Conservation (phyloP, 2,113 vertebrate species). For the Zosterops japonicus region DNA sequence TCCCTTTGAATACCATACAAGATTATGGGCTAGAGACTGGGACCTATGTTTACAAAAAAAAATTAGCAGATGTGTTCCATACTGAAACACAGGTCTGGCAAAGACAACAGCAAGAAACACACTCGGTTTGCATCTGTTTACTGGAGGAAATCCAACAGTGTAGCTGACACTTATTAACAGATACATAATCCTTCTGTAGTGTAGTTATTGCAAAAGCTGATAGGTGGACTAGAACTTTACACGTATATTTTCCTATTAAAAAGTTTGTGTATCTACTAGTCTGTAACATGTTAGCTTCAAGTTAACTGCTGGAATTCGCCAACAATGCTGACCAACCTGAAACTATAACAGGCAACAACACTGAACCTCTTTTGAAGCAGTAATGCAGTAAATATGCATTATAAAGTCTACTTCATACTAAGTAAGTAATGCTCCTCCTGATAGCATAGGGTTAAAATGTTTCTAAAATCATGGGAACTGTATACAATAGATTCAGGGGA, state of each 20-base stretch:
- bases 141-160: background rate
- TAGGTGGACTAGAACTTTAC: background rate
- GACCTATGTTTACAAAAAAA: background rate
- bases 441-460: too few relatives aligned
- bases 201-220: background rate
- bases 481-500: too few relatives aligned
- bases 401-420: background rate
- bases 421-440: background rate
- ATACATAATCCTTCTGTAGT: background rate
- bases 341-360: background rate
- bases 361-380: background rate
- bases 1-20: background rate
- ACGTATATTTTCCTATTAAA: background rate
- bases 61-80: background rate
- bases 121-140: background rate
- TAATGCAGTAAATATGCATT: background rate
- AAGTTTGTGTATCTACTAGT: background rate
- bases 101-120: background rate
- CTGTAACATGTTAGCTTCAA: background rate
- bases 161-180: constrained; percentile 2
- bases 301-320: background rate
- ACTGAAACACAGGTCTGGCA: background rate
- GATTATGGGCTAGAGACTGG: background rate
- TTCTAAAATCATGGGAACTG: too few relatives aligned
- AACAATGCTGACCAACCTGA: background rate